These are phyloP conservation scores for Ammodytes dubius DNA, from an alignment of 2,113 vertebrate species.

Conservation along the genomic window DNA sequence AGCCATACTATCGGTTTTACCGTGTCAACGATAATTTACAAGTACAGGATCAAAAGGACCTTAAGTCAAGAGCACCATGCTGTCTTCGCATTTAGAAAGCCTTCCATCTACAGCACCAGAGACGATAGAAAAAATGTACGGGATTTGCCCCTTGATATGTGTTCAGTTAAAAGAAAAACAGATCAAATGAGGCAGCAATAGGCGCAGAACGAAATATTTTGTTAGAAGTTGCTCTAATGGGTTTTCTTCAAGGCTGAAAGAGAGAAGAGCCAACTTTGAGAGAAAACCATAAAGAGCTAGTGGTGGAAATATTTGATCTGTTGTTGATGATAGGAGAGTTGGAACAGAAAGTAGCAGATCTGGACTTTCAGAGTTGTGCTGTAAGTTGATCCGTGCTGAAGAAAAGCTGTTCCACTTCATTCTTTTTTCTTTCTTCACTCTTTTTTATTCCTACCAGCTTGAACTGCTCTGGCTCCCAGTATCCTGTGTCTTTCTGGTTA, in stretches of 20 bases:
- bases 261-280: neutral
- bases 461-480: slow-evolving; percentile 53
- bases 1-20: slow-evolving; percentile 11
- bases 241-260: slow-evolving; percentile 8
- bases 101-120: neutral
- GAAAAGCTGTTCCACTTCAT: slow-evolving; percentile 47
- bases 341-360: slow-evolving; percentile 37
- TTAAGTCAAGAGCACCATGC: slow-evolving; percentile 1
- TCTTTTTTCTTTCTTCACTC: slow-evolving; percentile 19
- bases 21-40: slow-evolving; percentile 9
- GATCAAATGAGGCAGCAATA: slow-evolving; percentile 2
- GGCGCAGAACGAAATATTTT: slow-evolving; percentile 14
- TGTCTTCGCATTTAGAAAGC: neutral
- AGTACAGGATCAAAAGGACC: slow-evolving; percentile 6
- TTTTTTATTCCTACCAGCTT: slow-evolving; percentile 60
- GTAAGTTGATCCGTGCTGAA: slow-evolving; percentile 41
- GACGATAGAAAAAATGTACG: neutral
- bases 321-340: slow-evolving; percentile 7
- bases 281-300: slow-evolving; percentile 1
- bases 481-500: slow-evolving; percentile 76
- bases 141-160: neutral
- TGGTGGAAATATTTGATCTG: slow-evolving; percentile 32
- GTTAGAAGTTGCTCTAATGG: slow-evolving; percentile 20
- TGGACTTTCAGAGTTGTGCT: slow-evolving; percentile 31
- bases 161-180: slow-evolving; percentile 18